Percentiles rank a stretch among this genome's conserved stretches.
phyloP scores from a whole-genome alignment of 2,888 invertebrate species.

The Eurois occulta region DNA sequence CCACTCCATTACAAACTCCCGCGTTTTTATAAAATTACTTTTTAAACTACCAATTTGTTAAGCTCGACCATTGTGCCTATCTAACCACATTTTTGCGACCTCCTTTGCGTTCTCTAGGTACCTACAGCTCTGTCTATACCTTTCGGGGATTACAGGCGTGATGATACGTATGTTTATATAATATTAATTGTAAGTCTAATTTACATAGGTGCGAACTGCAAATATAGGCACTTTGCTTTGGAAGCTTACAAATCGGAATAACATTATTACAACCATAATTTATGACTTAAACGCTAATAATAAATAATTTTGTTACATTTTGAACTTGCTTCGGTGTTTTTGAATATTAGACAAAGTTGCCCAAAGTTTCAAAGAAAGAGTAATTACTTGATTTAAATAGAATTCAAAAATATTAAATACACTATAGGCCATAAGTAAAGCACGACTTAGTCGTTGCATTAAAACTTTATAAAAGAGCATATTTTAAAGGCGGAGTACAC shows the following conservation, averaged over 20 bases:
- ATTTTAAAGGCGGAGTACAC: slow-evolving; percentile 8
- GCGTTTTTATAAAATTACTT: background rate
- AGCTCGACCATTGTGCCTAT: background rate
- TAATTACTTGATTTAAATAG: background rate
- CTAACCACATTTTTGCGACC: background rate
- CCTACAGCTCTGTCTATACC: background rate
- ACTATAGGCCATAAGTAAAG: slow-evolving; percentile 6
- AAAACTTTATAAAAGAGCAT: slow-evolving; percentile 32
- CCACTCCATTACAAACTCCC: background rate
- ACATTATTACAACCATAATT: slow-evolving; percentile 71
- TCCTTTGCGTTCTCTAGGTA: background rate
- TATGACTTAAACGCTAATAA: slow-evolving; percentile 59
- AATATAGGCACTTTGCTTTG: slow-evolving; percentile 71
- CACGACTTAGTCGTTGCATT: slow-evolving; percentile 20
- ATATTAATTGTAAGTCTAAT: slow-evolving; percentile 29
- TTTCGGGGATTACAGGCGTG: background rate
- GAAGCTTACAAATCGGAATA: slow-evolving; percentile 67
- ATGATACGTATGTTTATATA: background rate
- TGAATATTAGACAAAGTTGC: slow-evolving; percentile 8
- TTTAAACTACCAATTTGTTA: background rate
- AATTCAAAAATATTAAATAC: slow-evolving; percentile 15
- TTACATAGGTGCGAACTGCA: slow-evolving; percentile 54
- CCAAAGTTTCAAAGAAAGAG: slow-evolving; percentile 2
- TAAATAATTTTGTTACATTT: slow-evolving; percentile 63
- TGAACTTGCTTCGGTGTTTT: slow-evolving; percentile 59